phyloP scores from a whole-genome alignment of 2,113 vertebrate genomes.

The Rostratula benghalensis region DNA sequence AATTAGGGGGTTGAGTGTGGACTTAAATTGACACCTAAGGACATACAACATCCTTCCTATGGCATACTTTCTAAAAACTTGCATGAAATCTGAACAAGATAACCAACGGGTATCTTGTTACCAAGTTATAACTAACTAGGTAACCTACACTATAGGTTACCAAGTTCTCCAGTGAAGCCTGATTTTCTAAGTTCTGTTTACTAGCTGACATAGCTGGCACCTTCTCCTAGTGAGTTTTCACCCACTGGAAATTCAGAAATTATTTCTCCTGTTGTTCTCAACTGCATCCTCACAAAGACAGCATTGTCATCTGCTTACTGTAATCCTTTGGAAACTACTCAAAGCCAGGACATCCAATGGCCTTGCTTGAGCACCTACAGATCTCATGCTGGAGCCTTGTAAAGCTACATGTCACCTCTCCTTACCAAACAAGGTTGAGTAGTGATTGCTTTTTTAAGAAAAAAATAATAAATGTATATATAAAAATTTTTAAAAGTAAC shows the following conservation, averaged over 20 bases:
- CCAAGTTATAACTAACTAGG: too few relatives aligned
- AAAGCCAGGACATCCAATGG: background rate
- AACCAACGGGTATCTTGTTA: too few relatives aligned
- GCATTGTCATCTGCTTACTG: background rate
- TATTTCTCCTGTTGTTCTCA: background rate
- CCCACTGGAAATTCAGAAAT: background rate
- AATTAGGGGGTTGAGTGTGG: background rate
- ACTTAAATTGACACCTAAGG: background rate
- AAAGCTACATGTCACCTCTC: background rate
- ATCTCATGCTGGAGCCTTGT: background rate
- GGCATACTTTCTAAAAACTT: background rate
- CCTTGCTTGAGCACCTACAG: background rate
- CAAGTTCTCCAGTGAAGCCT: background rate
- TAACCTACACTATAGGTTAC: background rate
- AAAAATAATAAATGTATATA: too few relatives aligned
- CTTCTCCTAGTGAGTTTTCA: background rate
- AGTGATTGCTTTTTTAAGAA: too few relatives aligned
- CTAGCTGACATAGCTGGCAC: background rate
- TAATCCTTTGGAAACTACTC: background rate
- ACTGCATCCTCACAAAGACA: background rate
- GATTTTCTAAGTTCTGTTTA: background rate
- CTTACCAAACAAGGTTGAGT: background rate
- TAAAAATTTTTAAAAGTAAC: too few relatives aligned
- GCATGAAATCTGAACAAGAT: background rate
- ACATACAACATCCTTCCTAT: background rate